Conservation (phyloP, 2,888 invertebrate genomes). For the Acronicta psi region DNA sequence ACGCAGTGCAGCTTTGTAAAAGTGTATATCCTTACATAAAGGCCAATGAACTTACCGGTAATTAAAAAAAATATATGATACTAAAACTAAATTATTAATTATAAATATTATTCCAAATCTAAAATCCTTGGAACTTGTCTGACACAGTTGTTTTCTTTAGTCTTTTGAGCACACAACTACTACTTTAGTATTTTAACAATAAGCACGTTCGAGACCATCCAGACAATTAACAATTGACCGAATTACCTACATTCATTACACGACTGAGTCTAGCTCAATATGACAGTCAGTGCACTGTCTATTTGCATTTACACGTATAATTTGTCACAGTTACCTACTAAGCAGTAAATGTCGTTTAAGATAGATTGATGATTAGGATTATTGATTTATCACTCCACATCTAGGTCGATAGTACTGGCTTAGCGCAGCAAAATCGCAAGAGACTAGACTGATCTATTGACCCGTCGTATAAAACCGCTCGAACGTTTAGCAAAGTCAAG, state of each 20-base stretch:
- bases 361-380: slow-evolving; percentile 58
- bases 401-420: slow-evolving; percentile 45
- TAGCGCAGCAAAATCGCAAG: slow-evolving; percentile 53
- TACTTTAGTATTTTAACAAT: not conserved
- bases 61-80: too few relatives aligned
- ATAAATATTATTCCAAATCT: too few relatives aligned
- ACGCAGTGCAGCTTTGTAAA: slow-evolving; percentile 44
- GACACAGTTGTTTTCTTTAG: too few relatives aligned
- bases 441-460: slow-evolving; percentile 63
- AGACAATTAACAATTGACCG: slow-evolving; percentile 38
- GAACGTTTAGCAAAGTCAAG: slow-evolving; percentile 61
- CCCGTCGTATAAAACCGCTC: slow-evolving; percentile 60
- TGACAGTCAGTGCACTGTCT: slow-evolving; percentile 16
- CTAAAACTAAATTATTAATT: too few relatives aligned
- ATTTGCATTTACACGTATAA: slow-evolving; percentile 43
- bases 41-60: too few relatives aligned
- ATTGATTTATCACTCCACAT: slow-evolving; percentile 59
- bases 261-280: slow-evolving; percentile 30
- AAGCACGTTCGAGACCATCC: slow-evolving; percentile 1
- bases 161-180: not conserved
- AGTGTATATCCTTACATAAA: slow-evolving; percentile 15
- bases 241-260: slow-evolving; percentile 57
- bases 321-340: slow-evolving; percentile 58
- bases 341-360: slow-evolving; percentile 45
- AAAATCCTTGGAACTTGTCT: too few relatives aligned